phyloP scores from a whole-genome alignment of 2,113 vertebrate genomes.

The Pithys albifrons region DNA sequence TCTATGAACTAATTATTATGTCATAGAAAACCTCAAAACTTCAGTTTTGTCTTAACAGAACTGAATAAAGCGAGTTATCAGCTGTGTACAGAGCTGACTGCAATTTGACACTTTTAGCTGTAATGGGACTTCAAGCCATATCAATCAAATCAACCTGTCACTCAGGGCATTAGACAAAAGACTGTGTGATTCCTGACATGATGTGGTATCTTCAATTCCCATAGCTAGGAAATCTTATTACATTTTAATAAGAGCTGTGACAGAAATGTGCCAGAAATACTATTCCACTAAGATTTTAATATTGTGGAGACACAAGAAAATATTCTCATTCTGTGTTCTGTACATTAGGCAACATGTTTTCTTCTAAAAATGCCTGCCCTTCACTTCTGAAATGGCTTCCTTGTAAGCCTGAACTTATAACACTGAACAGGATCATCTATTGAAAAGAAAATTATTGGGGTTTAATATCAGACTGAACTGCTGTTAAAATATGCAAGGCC shows the following conservation, averaged over 20 bases:
- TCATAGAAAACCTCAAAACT: neutral
- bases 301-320: neutral
- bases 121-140: neutral
- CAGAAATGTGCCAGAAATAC: neutral
- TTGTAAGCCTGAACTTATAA: neutral
- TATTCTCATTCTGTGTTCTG: neutral
- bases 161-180: neutral
- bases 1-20: neutral
- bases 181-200: neutral
- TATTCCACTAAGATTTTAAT: neutral
- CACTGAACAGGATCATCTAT: neutral
- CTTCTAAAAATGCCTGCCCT: neutral
- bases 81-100: neutral
- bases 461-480: neutral
- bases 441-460: neutral
- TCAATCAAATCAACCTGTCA: neutral
- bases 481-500: neutral
- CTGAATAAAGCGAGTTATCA: neutral
- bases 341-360: neutral
- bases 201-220: neutral
- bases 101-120: neutral
- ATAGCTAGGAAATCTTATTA: neutral
- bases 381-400: neutral
- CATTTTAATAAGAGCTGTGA: neutral
- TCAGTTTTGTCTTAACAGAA: neutral